Evolutionary conservation across 2,797 vertebrate species (phyloP), one percentile per base, ranked within the genome.

Genomic region (Menidia menidia): DNA sequence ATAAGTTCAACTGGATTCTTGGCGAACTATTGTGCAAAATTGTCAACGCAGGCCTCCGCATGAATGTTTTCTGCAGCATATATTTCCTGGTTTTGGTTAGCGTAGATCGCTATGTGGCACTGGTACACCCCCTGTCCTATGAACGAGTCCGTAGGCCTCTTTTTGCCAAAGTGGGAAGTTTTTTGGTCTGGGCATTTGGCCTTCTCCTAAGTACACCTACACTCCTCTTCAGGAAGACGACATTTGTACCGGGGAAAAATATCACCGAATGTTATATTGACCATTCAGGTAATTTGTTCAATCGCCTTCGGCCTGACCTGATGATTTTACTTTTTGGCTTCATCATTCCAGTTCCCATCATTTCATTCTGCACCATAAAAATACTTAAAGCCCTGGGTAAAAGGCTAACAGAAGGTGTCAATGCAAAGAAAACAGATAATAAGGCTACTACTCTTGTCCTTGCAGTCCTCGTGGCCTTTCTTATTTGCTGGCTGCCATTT

Each of bases 401-500:
- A 4, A 41, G 82, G 35, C n/a, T 74, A 8, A 56, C 39, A 0
- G 11, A 67, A 0, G 45, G 12, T 30, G 66, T 70, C 50, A 89
- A 77, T 4, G 51, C 51, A 0, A 69, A 81, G 1, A 77, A 70
- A 51, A 84, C 0, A 0, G 90, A 92, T 0, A 68, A 85, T 5
- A 96, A 93, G 78, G 89, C 94, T 12, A 88, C 89, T 0, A 52
- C 57, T 1, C 33, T 96, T 62, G 85, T 96, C 73, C 61, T 95
- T 18, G 50, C 19, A 0, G 94, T 96, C 6, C 81, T 96, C n/a
- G 1, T 92, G 0, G 84, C 85, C 10, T 97, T 96, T 71, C 75
- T 96, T 60, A 47, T 95, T 50, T 96, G 95, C 85, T 96, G 95
- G 96, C 13, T 93, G 30, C 96, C 95, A 4, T 94, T 87, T 42